Evolutionary conservation across 2,113 vertebrate species (phyloP).

Genomic region (Kryptolebias marmoratus): DNA sequence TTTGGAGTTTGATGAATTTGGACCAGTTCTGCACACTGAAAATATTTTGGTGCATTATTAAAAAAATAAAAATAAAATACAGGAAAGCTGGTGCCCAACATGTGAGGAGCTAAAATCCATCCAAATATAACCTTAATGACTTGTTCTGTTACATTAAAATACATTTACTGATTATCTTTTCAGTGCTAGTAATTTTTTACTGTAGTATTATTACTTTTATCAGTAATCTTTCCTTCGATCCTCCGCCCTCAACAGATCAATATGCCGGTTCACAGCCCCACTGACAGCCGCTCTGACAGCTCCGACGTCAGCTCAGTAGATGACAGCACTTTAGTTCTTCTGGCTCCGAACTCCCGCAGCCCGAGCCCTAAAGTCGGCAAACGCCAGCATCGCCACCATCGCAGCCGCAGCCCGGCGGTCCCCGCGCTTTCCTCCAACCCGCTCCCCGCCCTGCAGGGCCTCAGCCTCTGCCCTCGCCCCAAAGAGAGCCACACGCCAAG

Average conservation of each 20-base stretch:
- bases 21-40: too few relatives aligned
- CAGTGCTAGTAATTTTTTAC: not conserved
- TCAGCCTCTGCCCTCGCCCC: conserved; percentile 86
- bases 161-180: too few relatives aligned
- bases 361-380: conserved; percentile 91
- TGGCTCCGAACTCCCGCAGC: conserved; percentile 91
- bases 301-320: conserved; percentile 90
- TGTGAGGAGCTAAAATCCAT: too few relatives aligned
- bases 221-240: conserved; percentile 1
- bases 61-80: too few relatives aligned
- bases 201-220: not conserved
- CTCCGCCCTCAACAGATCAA: conserved; percentile 83
- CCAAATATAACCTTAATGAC: too few relatives aligned
- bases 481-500: conserved; percentile 83
- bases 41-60: too few relatives aligned
- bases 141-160: too few relatives aligned
- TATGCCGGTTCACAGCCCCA: conserved; percentile 85
- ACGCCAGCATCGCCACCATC: conserved; percentile 77
- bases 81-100: too few relatives aligned
- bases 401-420: conserved; percentile 87
- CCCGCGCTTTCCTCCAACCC: conserved; percentile 81
- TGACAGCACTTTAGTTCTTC: conserved; percentile 92
- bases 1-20: too few relatives aligned
- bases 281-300: conserved; percentile 81
- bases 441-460: conserved; percentile 89